Evolutionary conservation across 92 coral and sea anemone species (phyloP).

Genomic region (Siderastrea siderea): DNA sequence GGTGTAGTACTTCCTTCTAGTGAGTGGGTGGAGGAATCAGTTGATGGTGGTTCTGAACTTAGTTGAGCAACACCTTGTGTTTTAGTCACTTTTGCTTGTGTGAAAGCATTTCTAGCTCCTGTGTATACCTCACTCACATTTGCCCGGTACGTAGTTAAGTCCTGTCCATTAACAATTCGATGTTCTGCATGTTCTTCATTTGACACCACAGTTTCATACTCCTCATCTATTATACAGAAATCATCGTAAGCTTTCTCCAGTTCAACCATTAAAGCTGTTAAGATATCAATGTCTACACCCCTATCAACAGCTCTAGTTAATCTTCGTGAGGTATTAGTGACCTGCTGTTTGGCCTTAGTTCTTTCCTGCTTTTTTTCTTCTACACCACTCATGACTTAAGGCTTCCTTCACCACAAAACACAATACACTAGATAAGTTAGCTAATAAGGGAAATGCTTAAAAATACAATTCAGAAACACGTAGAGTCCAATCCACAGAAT

Average conservation of each 20-base stretch:
- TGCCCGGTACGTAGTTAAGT: conserved; percentile 36
- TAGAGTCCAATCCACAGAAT: too few species aligned
- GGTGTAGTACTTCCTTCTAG: not conserved
- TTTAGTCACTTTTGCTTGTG: not conserved
- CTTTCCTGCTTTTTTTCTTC: conserved; percentile 54
- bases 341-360: conserved; percentile 73
- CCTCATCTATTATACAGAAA: too few species aligned
- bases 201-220: too few species aligned
- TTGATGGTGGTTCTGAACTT: not conserved
- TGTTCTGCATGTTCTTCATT: conserved; percentile 20
- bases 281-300: not conserved
- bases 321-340: conserved; percentile 50
- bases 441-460: too few species aligned
- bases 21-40: not conserved
- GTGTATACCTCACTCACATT: conserved; percentile 26
- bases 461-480: too few species aligned
- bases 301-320: conserved; percentile 44
- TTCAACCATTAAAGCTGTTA: too few species aligned
- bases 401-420: too few species aligned
- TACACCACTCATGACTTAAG: not conserved
- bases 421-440: too few species aligned
- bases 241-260: too few species aligned
- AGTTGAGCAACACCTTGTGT: not conserved
- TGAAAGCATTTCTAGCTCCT: not conserved
- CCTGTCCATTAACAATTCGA: conserved; percentile 64